Evolutionary conservation across 1,140 invertebrate species (phyloP).

Genomic region (Macrotrachela quadricornifera): DNA sequence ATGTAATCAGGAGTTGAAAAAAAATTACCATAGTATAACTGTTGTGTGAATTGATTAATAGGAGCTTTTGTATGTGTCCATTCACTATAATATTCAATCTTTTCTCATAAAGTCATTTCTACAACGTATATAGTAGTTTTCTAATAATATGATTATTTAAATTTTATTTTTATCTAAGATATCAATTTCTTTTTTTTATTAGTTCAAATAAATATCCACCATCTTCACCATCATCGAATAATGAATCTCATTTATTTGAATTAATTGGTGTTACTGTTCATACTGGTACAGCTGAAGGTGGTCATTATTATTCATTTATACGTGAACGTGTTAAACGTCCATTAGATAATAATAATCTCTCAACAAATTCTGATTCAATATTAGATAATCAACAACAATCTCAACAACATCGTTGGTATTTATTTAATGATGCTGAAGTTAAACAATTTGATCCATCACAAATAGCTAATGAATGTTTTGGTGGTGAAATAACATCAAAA

Average conservation of each 20-base stretch:
- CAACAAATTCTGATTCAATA: too few species aligned
- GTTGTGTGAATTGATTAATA: too few species aligned
- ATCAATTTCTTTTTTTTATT: too few species aligned
- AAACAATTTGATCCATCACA: conserved; percentile 69
- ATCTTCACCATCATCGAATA: too few species aligned
- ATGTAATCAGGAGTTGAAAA: too few species aligned
- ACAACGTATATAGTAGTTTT: too few species aligned
- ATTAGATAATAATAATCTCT: conserved; percentile 11
- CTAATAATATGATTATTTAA: too few species aligned
- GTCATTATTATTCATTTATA: conserved; percentile 90
- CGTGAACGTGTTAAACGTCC: conserved; percentile 38
- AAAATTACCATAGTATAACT: too few species aligned
- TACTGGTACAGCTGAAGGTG: conserved; percentile 80
- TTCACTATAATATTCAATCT: too few species aligned
- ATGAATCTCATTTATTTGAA: conserved; percentile 41
- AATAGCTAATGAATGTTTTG: conserved; percentile 82
- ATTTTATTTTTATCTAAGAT: too few species aligned
- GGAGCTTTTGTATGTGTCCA: too few species aligned
- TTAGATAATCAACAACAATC: not conserved
- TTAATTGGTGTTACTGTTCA: conserved; percentile 84
- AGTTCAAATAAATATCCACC: not conserved
- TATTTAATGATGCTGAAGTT: conserved; percentile 87
- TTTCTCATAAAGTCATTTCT: too few species aligned
- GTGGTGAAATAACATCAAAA: conserved; percentile 84
- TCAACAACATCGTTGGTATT: conserved; percentile 36